Percentiles rank a stretch among this genome's conserved stretches.
phyloP scores from a whole-genome alignment of 2,888 invertebrate species.

The Lasioglossum oenotherae region DNA sequence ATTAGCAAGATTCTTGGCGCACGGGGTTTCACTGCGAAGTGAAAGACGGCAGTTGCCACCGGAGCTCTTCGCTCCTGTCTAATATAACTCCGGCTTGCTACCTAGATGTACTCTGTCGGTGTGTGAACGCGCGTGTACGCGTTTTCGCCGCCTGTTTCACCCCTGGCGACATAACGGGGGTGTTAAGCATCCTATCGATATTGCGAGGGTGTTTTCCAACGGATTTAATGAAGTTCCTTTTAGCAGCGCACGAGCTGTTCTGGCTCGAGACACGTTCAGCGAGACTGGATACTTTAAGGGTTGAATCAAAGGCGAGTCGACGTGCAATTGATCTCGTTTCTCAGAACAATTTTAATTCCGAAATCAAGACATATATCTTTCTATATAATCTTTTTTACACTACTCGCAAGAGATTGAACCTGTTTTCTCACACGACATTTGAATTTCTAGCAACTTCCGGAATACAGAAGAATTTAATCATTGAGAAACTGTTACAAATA shows the following conservation, averaged over 20 bases:
- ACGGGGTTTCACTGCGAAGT: constrained; percentile 76
- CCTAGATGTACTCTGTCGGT: constrained; percentile 68
- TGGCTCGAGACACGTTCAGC: not conserved
- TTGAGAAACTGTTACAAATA: no score
- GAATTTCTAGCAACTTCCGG: no score
- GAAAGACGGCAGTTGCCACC: constrained; percentile 81
- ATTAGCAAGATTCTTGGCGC: constrained; percentile 82
- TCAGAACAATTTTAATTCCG: no score
- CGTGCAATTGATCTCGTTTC: not conserved
- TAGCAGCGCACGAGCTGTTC: not conserved
- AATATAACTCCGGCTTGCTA: constrained; percentile 76
- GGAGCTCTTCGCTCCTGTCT: constrained; percentile 78
- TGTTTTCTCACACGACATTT: no score
- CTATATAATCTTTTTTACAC: no score
- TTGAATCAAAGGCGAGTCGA: no score
- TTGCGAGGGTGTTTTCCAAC: not conserved
- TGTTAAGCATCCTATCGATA: constrained; percentile 33
- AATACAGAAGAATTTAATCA: no score
- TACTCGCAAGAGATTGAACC: no score
- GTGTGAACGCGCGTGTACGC: constrained; percentile 42
- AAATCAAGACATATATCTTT: no score
- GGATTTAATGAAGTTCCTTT: not conserved
- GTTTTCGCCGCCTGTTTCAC: constrained; percentile 56
- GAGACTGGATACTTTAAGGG: not conserved
- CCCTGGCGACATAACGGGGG: constrained; percentile 30